Evolutionary conservation across 1,140 invertebrate species (phyloP), one percentile per base, ranked within the genome.

Genomic region (Ostrea denselamellosa): DNA sequence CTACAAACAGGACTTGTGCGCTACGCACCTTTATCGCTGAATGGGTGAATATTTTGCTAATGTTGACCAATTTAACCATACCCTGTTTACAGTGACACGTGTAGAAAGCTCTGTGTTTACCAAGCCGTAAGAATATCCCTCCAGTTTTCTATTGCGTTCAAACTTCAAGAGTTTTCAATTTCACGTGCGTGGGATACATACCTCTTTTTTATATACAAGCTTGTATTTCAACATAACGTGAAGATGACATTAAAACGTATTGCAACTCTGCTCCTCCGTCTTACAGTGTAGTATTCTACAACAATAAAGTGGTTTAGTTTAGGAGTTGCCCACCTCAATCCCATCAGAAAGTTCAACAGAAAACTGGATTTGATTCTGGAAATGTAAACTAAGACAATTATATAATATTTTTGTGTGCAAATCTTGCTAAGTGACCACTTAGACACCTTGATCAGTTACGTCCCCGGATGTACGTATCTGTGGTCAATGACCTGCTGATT

Each of bases 71-170:
- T 25, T 77, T 77, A 25, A 77, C 68, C 68, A 77, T 77, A 77
- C 68, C 68, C 3, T 77, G 68, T 77, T 77, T 77, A 28, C 68
- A 9, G 28, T 77, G 68, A 77, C 68, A 77, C 68, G 25, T 77
- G 68, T 77, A 77, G 68, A 77, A 77, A 77, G 68, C 68, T 77
- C 25, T 77, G 12, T 77, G 10, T 77, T 77, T 77, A 77, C 68
- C 25, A 14, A 77, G 25, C 28, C 12, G 22, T 28, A 77, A 10
- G 68, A 77, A 77, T 77, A 5, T 25, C 68, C 28, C 68, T 77
- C 22, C 14, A 28, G 25, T 77, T 77, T 25, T 14, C 68, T 12
- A 62, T 62, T 25, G 34, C 68, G 25, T 8, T 25, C 68, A 77
- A 25, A 77, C 68, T 28, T 77, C 68, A 77, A 77, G 68, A 34